Conservation (phyloP, 23 tunicate species). For the Phallusia fumigata region DNA sequence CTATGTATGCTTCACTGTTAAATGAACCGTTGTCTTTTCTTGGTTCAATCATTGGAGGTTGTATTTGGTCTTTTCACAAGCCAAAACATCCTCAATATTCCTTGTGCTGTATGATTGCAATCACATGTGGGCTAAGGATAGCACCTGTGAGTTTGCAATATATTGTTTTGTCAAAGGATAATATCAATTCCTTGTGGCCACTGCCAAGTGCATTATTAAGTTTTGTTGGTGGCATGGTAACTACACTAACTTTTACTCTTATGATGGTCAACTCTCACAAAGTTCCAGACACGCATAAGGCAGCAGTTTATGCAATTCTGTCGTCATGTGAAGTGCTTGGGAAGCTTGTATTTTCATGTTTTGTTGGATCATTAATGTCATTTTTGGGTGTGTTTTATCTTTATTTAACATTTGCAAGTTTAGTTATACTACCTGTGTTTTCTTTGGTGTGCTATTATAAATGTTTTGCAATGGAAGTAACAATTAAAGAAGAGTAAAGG, state of each 20-base stretch:
- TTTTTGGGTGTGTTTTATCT: slow-evolving; percentile 10
- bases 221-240: slow-evolving; percentile 34
- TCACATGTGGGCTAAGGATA: not conserved
- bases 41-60: slow-evolving; percentile 47
- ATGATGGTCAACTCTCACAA: slow-evolving; percentile 29
- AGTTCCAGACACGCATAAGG: not conserved
- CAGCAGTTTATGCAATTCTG: slow-evolving; percentile 26
- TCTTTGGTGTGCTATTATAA: not conserved
- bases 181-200: not conserved
- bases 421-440: not conserved
- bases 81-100: not conserved
- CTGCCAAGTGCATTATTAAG: not conserved
- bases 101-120: not conserved
- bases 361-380: slow-evolving; percentile 10
- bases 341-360: slow-evolving; percentile 35
- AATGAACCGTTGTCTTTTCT: slow-evolving; percentile 26
- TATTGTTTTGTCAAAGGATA: not conserved
- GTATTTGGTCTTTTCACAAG: slow-evolving; percentile 22
- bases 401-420: not conserved
- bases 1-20: slow-evolving; percentile 5
- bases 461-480: not conserved
- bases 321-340: slow-evolving; percentile 45
- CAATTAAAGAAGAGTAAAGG: not conserved
- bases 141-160: slow-evolving; percentile 23
- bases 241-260: slow-evolving; percentile 39